Percentiles rank a stretch among this genome's conserved stretches.
These are phyloP conservation scores for Mirounga angustirostris DNA, from an alignment of 2,113 vertebrate genomes.

Conservation along the genomic window DNA sequence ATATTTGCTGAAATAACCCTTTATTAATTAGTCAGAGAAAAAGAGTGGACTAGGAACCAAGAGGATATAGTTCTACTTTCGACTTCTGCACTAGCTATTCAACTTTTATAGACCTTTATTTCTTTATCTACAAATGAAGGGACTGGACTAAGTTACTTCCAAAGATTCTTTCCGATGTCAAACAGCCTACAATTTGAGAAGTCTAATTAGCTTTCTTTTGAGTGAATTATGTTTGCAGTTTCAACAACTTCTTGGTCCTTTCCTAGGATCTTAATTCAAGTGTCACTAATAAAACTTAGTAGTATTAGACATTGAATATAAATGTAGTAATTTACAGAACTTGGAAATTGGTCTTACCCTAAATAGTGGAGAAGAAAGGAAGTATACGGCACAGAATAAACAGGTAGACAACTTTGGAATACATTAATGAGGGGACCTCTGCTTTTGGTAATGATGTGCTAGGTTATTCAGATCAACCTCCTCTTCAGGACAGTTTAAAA, in stretches of 20 bases:
- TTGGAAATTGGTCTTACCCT: conserved; percentile 2
- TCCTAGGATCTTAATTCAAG: conserved; percentile 27
- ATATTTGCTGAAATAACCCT: conserved; percentile 33
- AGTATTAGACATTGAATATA: background rate
- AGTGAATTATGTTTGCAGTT: conserved; percentile 17
- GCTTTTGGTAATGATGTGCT: background rate
- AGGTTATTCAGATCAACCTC: background rate
- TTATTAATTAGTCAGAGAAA: background rate
- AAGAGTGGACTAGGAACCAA: background rate
- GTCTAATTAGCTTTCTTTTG: background rate
- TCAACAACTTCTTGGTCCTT: conserved; percentile 3
- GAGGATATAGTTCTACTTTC: conserved; percentile 4
- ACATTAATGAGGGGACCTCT: background rate
- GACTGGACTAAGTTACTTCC: background rate
- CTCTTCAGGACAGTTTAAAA: conserved; percentile 20
- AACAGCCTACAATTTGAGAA: background rate
- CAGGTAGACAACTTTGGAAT: background rate
- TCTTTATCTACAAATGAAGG: conserved; percentile 32
- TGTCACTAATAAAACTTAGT: background rate
- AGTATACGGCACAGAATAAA: background rate
- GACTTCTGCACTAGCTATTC: background rate
- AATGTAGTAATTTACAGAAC: conserved; percentile 14
- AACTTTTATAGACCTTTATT: conserved; percentile 31
- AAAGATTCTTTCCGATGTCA: background rate
- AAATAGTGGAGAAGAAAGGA: background rate